Conservation (phyloP, 2,888 invertebrate species). For the Zelleria hepariella region DNA sequence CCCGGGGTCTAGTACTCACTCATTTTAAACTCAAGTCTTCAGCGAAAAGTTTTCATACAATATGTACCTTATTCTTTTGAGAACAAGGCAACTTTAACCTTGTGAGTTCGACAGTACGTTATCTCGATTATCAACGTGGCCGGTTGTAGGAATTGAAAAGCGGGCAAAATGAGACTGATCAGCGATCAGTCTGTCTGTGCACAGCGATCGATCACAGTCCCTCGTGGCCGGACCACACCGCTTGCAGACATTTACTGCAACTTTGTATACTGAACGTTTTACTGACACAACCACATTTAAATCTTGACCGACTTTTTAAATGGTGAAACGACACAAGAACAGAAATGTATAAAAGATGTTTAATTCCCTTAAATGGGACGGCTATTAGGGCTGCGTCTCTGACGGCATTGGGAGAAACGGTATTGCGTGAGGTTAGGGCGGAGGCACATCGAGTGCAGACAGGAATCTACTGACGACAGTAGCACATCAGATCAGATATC, state of each 20-base stretch:
- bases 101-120: background rate
- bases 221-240: background rate
- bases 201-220: conserved; percentile 1
- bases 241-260: background rate
- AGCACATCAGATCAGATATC: background rate
- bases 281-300: background rate
- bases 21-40: background rate
- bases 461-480: background rate
- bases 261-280: background rate
- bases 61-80: too few relatives aligned
- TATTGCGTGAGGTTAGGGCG: background rate
- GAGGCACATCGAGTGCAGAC: background rate
- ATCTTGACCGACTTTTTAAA: background rate
- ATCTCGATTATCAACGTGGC: background rate
- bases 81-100: background rate
- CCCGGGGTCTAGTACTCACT: background rate
- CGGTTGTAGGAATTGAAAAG: background rate
- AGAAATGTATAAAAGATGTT: background rate
- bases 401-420: background rate
- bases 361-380: conserved; percentile 8
- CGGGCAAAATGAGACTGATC: background rate
- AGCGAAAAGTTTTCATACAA: too few relatives aligned
- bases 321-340: background rate
- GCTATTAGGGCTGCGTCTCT: too few relatives aligned
- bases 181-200: too few relatives aligned